These are phyloP conservation scores for Porites evermanni DNA, from an alignment of 92 coral and sea anemone species.

Conservation along the genomic window DNA sequence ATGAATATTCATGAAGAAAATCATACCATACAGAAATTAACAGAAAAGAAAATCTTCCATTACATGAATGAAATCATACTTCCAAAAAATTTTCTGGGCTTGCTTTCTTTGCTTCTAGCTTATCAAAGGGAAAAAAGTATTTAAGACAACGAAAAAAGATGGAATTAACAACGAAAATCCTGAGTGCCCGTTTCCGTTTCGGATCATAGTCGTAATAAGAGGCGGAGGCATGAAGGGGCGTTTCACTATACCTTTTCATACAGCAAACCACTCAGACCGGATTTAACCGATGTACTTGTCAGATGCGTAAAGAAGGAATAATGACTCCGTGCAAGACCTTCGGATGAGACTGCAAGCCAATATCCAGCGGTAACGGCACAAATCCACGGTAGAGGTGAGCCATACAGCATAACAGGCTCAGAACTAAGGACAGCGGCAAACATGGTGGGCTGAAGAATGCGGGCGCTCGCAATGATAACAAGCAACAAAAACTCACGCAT, in stretches of 20 bases:
- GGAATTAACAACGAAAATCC: not conserved
- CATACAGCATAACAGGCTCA: slow-evolving; percentile 2
- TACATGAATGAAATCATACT: too few relatives aligned
- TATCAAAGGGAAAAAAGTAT: too few relatives aligned
- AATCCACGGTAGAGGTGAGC: slow-evolving; percentile 22
- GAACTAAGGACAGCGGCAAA: slow-evolving; percentile 13
- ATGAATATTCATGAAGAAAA: too few relatives aligned
- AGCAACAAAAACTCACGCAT: not conserved
- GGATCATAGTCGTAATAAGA: not conserved
- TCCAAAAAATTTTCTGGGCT: too few relatives aligned
- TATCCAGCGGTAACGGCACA: slow-evolving; percentile 9
- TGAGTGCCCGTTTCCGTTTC: not conserved
- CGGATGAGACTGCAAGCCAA: slow-evolving; percentile 34
- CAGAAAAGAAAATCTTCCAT: too few relatives aligned
- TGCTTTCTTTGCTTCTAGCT: too few relatives aligned
- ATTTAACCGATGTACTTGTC: slow-evolving; percentile 23
- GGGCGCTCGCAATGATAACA: not conserved
- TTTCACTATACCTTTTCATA: slow-evolving; percentile 22
- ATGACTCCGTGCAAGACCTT: slow-evolving; percentile 22
- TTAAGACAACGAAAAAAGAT: too few relatives aligned
- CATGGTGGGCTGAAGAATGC: slow-evolving; percentile 33
- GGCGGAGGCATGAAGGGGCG: too few relatives aligned
- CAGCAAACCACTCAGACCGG: slow-evolving; percentile 44
- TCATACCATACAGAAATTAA: too few relatives aligned
- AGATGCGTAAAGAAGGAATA: slow-evolving; percentile 13